Percentiles rank a stretch among this genome's conserved stretches.
phyloP scores from a whole-genome alignment of 2,888 invertebrate species.

The Rhogogaster chlorosoma region DNA sequence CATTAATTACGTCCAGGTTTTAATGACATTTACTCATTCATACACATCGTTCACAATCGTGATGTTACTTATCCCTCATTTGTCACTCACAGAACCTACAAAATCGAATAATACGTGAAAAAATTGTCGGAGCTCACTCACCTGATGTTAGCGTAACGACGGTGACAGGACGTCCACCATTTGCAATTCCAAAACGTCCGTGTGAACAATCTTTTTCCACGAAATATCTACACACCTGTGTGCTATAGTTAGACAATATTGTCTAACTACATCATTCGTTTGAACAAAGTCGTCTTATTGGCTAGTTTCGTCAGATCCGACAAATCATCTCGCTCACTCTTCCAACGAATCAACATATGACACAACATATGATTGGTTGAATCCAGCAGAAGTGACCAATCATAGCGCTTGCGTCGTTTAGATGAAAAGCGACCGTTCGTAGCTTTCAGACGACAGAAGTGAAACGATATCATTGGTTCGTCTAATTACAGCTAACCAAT shows the following conservation, averaged over 20 bases:
- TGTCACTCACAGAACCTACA: conserved; percentile 46
- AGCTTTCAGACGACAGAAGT: not conserved
- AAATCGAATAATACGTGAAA: not conserved
- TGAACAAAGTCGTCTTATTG: not conserved
- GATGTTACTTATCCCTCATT: not conserved
- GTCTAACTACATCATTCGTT: not conserved
- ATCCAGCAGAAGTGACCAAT: not conserved
- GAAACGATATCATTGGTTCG: not conserved
- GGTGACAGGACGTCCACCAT: conserved; percentile 76
- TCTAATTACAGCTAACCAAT: not conserved
- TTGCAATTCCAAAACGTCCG: conserved; percentile 67
- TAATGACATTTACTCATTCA: not conserved
- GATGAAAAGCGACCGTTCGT: not conserved
- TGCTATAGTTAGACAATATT: not conserved
- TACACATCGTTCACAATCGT: not conserved
- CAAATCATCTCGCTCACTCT: not conserved
- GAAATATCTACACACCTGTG: conserved; percentile 9
- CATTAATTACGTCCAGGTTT: conserved; percentile 16
- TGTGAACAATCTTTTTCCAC: not conserved
- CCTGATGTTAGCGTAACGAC: conserved; percentile 75
- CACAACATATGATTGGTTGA: conserved; percentile 14
- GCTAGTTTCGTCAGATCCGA: not conserved
- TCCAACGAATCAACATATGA: not conserved
- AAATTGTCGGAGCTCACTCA: conserved; percentile 59
- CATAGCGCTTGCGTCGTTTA: not conserved